Evolutionary conservation across 2,797 vertebrate species (phyloP).

Genomic region (Euphonia xanthogaster): DNA sequence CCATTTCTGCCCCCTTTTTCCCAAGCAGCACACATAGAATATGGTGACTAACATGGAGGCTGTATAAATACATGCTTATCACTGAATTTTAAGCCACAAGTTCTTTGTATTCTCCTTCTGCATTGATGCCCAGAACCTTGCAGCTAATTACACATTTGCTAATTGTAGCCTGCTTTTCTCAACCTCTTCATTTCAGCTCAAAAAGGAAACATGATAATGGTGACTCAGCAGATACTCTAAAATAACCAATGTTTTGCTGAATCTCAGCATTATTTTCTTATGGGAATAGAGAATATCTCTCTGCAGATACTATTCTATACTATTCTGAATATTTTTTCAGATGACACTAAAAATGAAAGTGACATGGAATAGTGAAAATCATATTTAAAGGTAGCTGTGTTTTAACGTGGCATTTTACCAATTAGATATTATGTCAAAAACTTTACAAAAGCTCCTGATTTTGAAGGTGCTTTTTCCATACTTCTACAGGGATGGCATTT

Average conservation of each 20-base stretch:
- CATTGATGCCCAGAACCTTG: neutral
- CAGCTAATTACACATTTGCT: neutral
- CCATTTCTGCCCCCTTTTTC: neutral
- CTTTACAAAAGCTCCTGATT: neutral
- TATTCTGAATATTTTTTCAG: neutral
- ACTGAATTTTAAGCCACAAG: neutral
- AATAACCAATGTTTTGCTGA: neutral
- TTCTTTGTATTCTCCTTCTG: neutral
- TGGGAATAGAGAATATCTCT: neutral
- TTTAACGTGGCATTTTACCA: conserved; percentile 12
- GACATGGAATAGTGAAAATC: neutral
- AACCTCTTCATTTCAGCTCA: neutral
- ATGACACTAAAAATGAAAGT: conserved; percentile 27
- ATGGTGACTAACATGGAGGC: neutral
- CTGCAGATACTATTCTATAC: neutral
- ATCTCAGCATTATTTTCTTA: neutral
- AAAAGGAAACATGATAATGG: neutral
- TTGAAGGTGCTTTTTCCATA: neutral
- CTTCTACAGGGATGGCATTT: neutral
- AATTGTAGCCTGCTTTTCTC: neutral
- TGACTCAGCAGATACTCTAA: neutral
- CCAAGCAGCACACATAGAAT: neutral
- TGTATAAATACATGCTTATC: neutral
- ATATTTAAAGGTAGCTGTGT: neutral
- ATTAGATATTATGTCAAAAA: neutral